These are phyloP conservation scores for Torymus tubicola DNA, from an alignment of 2,888 invertebrate species.

Conservation along the genomic window DNA sequence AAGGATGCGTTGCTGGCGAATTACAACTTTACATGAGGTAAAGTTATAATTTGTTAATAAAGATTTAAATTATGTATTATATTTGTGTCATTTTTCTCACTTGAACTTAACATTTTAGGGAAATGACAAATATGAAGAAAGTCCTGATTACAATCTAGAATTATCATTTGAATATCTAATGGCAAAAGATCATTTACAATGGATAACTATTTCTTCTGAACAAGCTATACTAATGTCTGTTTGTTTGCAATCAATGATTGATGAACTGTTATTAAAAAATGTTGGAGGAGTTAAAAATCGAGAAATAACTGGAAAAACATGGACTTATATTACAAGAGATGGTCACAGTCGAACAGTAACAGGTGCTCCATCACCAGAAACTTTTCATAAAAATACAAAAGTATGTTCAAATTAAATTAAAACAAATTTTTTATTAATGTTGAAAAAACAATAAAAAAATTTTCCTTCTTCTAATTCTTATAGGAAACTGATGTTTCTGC, in stretches of 20 bases:
- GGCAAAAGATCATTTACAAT: conserved; percentile 92
- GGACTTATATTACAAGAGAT: conserved; percentile 86
- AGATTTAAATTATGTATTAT: background rate
- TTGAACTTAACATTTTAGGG: conserved; percentile 61
- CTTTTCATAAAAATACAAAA: conserved; percentile 73
- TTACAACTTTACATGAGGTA: conserved; percentile 83
- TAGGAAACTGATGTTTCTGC: conserved; percentile 60
- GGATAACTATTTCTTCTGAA: conserved; percentile 94
- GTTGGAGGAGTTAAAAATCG: conserved; percentile 79
- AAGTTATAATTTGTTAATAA: conserved; percentile 18
- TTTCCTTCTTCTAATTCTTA: conserved; percentile 29
- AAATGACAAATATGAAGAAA: conserved; percentile 66
- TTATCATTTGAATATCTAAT: conserved; percentile 96
- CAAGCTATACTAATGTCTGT: conserved; percentile 97
- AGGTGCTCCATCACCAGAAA: conserved; percentile 79
- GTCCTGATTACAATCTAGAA: conserved; percentile 80
- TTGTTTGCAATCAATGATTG: conserved; percentile 96
- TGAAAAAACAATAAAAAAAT: conserved; percentile 24
- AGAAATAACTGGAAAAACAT: conserved; percentile 77
- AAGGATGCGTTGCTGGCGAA: conserved; percentile 97
- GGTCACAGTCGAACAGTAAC: conserved; percentile 83
- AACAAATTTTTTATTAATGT: background rate
- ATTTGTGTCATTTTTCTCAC: background rate
- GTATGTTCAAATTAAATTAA: conserved; percentile 47
- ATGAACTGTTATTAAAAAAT: conserved; percentile 90